Evolutionary conservation across 2,797 vertebrate genomes (phyloP), one percentile per base, ranked within the genome.

Genomic region (Eleutherodactylus coqui): DNA sequence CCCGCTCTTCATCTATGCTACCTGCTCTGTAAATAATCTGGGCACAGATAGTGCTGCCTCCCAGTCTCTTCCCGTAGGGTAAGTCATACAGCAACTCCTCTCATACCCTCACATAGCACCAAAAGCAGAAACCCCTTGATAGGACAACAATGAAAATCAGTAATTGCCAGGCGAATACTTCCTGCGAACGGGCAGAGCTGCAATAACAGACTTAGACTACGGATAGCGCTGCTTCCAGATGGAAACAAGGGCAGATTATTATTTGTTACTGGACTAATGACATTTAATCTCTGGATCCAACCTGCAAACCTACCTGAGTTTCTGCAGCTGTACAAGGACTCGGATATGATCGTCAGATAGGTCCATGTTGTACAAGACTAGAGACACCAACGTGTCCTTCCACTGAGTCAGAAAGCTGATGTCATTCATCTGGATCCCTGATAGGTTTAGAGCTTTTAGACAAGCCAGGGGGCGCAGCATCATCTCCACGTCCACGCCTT

Each of bases 361-460:
- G 89, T 98, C 97, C 92, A 98, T 96, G 72, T 99, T 99, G 94
- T 98, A 99, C 89, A 99, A 96, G 89, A 99, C 97, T 17, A 99
- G 94, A 34, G 97, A 98, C 51, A 96, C 95, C 90, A 99, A 92
- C 88, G 94, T 95, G 84, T 98, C 96, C 88, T 94, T 96, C 98
- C 98, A 99, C 91, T 97, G 97, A 6, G 93, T 92, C 16, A 99
- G 94, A 92, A 99, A 99, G 2, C 94, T 89, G 0, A 97, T 94
- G 0, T 96, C 93, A 0, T 94, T 94, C 34, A 98, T 93, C 90
- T 96, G 96, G 79, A 97, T 96, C 8, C 94, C 95, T 0, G 98
- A 99, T 55, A 99, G 95, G 91, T 98, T 97, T 38, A 99, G 91
- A 17, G 97, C 96, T 5, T 95, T 95, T 17, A 99, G 96, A 0